Evolutionary conservation across 2,113 vertebrate species (phyloP), one percentile per base, ranked within the genome.

Genomic region (Phylloscopus trochiloides): DNA sequence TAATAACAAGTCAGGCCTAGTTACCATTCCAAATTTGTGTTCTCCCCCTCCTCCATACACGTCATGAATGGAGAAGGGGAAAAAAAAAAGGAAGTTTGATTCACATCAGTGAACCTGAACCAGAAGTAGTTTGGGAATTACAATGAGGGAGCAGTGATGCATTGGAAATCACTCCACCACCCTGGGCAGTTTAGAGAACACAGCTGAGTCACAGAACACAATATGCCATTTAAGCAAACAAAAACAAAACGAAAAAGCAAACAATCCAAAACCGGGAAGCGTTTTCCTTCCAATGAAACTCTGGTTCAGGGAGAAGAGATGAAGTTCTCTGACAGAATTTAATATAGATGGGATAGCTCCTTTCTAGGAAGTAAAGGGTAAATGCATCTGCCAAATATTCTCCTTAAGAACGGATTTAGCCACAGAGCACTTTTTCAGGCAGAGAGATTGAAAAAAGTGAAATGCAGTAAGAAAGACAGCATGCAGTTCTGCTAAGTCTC

Each of bases 51-150:
- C 50, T 62, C 84, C 54, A 66, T 8, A 50, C 6, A 11, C 20
- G 65, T 58, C 67, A 96, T 80, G 58, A 96, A 94, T 93, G 80
- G n/a, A 81, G 48, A 76, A 67, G 20, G 32, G 6, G 0, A 3
- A 26, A 36, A 45, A 54, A 34, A 59, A 52, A 47, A 28, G 43
- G 15, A 73, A 42, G 25, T 51, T 68, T 45, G 65, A 91, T 73
- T 86, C 81, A 73, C 78, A 73, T 54, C 93, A 95, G 42, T 86
- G 93, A 94, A 91, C 47, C 59, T 67, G 92, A 95, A 95, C 29
- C 71, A 91, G 87, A 55, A 88, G 71, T 8, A 62, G 78, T 67
- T 86, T 59, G 78, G 78, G 87, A 95, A 90, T 87, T 82, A 48
- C 66, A 95, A 34, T 52, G 85, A 95, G 58, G 70, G 89, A 84